Evolutionary conservation across 2,888 invertebrate species (phyloP), one percentile per base, ranked within the genome.

Genomic region (Drosophila differens): DNA sequence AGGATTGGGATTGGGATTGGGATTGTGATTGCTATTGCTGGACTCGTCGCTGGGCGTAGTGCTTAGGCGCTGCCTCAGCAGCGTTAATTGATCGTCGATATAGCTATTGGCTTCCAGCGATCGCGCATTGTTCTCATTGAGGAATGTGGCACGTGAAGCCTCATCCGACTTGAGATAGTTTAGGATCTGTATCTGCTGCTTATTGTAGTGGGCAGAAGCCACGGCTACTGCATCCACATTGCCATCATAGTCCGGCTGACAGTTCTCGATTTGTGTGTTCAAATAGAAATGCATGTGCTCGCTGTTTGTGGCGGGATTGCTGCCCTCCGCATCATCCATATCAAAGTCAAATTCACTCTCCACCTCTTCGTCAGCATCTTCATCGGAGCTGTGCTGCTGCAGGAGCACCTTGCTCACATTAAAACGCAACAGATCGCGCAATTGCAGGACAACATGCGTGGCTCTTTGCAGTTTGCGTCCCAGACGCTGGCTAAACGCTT

Each of bases 101-200:
- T 85, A 91, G 12, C 82, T 76, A 70, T 92, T 92, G 35, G 90
- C 91, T 49, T 88, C 87, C 44, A 90, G 66, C 16, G 92, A 92
- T n/a, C 85, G 76, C n/a, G 79, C 90, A 72, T 88, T 88, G 37
- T 92, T 86, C 67, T 82, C 91, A 66, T 88, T 85, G 4, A 91
- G 82, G 69, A 80, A 82, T 25, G 86, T 73, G 4, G 61, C 78
- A 0, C 74, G 76, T 0, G 68, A 65, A 2, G 60, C 54, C 22
- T 78, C 85, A 44, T 92, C 91, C 62, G 89, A 89, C 72, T 93
- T 93, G 5, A 93, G 81, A 79, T 92, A 93, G 67, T 93, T 93
- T 3, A 93, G 73, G 22, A 93, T 93, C 81, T 93, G 92, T 68
- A 93, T 93, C 70, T 93, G 92, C 59, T 93, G 91, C 60, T 92